Conservation (phyloP, 2,888 invertebrate species). For the Drosophila anomalata region DNA sequence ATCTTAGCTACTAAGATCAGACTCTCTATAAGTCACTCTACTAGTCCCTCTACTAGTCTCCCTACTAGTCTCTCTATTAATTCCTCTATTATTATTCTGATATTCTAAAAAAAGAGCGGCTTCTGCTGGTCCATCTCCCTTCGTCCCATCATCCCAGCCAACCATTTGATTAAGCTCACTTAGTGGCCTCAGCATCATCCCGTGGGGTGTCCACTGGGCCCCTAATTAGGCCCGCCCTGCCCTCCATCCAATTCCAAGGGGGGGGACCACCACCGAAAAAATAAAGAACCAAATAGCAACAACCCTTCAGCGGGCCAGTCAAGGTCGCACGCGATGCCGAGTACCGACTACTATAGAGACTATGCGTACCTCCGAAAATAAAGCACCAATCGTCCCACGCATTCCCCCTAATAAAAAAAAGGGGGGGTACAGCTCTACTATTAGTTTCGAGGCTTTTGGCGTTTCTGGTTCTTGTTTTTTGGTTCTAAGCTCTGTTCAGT, state of each 20-base stretch:
- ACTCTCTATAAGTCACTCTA: too few relatives aligned
- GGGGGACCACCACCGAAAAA: neutral
- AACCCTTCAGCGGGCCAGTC: slow-evolving; percentile 13
- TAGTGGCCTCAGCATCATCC: slow-evolving; percentile 2
- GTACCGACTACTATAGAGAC: too few relatives aligned
- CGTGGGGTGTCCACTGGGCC: slow-evolving; percentile 39
- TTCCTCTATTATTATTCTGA: too few relatives aligned
- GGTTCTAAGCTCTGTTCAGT: slow-evolving; percentile 23
- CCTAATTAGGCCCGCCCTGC: slow-evolving; percentile 61
- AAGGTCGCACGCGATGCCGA: slow-evolving; percentile 43
- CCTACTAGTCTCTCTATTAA: too few relatives aligned
- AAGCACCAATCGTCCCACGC: slow-evolving; percentile 23
- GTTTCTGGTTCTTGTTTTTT: neutral
- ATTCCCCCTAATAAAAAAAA: neutral
- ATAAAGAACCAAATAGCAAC: neutral
- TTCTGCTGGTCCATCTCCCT: too few relatives aligned
- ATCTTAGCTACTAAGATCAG: too few relatives aligned
- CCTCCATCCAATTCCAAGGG: slow-evolving; percentile 61
- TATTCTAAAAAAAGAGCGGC: too few relatives aligned
- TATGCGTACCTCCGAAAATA: neutral
- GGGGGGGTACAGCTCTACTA: neutral
- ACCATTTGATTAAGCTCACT: slow-evolving; percentile 31
- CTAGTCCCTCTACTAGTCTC: too few relatives aligned
- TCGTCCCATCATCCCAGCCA: too few relatives aligned
- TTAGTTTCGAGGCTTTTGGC: neutral